Evolutionary conservation across 2,797 vertebrate genomes (phyloP), one percentile per base, ranked within the genome.

Genomic region (Enteromius viviparus): DNA sequence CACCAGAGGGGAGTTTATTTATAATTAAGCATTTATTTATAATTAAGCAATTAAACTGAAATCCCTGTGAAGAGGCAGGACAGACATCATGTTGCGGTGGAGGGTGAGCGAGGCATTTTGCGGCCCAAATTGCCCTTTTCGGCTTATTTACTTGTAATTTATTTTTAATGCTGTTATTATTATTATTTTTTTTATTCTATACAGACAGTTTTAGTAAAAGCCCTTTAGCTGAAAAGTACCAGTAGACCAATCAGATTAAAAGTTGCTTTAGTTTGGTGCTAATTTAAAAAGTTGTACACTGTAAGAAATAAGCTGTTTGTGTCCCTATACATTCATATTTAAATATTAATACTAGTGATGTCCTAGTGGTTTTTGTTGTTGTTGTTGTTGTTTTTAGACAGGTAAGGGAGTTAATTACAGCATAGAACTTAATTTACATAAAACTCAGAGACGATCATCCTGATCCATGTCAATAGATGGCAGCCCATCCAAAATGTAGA

Each of bases 391-490:
- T 15, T 62, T 12, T 29, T 29, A 62, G 26, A 62, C 5, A 62
- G 26, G 5, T 62, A 62, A 62, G 26, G 26, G 12, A 62, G 12
- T 17, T 32, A 64, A 29, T 32, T 64, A 64, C 15, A 15, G 26
- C 60, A 29, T 29, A 62, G 5, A 29, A 37, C 1, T 90, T 91
- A 91, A 90, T 64, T 64, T 15, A 32, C 6, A 32, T 32, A 8
- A 29, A 62, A 15, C 12, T 29, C 26, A 62, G 58, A 62, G 60
- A 62, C 26, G 26, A 62, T 62, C 60, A 29, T 58, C n/a, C 55
- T 58, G 55, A 58, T 58, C n/a, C 55, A 93, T 93, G 92, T 92
- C 55, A 23, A 12, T 23, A 23, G 55, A 58, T 58, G 55, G 55
- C 55, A 62, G 58, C 23, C 58, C 58, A 62, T 62, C 60, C 60